Evolutionary conservation across 2,113 vertebrate genomes (phyloP).

Genomic region (Peromyscus maniculatus): DNA sequence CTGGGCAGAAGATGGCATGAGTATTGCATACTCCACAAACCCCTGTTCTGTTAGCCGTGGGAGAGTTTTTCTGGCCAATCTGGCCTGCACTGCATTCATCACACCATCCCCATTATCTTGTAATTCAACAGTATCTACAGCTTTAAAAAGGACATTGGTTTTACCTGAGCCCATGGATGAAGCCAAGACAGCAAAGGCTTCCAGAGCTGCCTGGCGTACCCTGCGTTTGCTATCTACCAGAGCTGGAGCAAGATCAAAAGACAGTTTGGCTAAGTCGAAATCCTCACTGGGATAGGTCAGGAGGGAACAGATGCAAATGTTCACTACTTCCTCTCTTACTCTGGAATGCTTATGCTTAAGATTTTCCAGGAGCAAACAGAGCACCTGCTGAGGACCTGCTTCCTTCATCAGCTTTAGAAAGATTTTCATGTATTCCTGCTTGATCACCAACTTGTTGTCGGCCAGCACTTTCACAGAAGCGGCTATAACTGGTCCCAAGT

Average conservation of each 20-base stretch:
- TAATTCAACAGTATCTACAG: slow-evolving; percentile 91
- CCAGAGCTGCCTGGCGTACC: slow-evolving; percentile 92
- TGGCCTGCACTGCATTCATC: slow-evolving; percentile 92
- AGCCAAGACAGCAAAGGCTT: slow-evolving; percentile 91
- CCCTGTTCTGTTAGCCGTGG: slow-evolving; percentile 89
- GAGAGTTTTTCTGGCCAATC: slow-evolving; percentile 91
- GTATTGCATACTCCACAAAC: slow-evolving; percentile 90
- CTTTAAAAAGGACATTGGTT: slow-evolving; percentile 90
- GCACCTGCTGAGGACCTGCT: slow-evolving; percentile 88
- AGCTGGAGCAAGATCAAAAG: slow-evolving; percentile 90
- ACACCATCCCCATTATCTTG: slow-evolving; percentile 90
- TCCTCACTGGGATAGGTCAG: slow-evolving; percentile 91
- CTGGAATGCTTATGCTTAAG: slow-evolving; percentile 92
- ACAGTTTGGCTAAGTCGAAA: slow-evolving; percentile 91
- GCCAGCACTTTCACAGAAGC: slow-evolving; percentile 90
- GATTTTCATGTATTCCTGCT: slow-evolving; percentile 90
- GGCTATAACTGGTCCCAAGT: slow-evolving; percentile 88
- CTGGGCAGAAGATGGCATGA: slow-evolving; percentile 88
- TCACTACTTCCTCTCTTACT: slow-evolving; percentile 92
- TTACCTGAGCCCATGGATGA: slow-evolving; percentile 89
- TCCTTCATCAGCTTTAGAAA: slow-evolving; percentile 90
- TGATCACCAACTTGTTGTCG: slow-evolving; percentile 90
- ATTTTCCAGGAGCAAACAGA: slow-evolving; percentile 90
- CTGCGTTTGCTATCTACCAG: slow-evolving; percentile 91
- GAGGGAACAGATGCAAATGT: slow-evolving; percentile 90